Base-by-base conservation (phyloP, 2,113 vertebrate species). In the Cyanoliseus patagonus region DNA sequence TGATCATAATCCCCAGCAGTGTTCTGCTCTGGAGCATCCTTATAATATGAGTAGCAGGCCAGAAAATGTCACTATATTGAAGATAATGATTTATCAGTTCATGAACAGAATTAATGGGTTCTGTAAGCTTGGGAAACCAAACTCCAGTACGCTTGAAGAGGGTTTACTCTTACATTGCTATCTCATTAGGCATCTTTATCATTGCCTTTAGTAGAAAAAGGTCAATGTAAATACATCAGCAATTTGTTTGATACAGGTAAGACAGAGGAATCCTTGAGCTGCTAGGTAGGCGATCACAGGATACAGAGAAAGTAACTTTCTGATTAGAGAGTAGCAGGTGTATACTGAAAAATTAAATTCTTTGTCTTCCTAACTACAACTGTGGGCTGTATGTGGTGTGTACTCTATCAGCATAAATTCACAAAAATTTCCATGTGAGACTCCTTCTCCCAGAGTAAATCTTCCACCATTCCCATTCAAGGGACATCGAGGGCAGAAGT, bases 51-150 rank as follows among this genome's bases (percentile, higher is more conserved):
- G 57, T 75, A 95, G 39, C 42, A 18, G 90, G 70, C 62, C 84
- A 69, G 70, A 82, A 95, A 91, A 79, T 79, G 47, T 68, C 78
- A 44, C 70, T 72, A 55, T 11, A 27, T 61, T 84, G 67, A 67
- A 82, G 84, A 42, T 87, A 82, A 91, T 61, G 74, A 87, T 87
- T 78, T 93, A 47, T 91, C 84, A 61, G 33, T 89, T 95, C 39
- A 59, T 39, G 66, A 84, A 79, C 35, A 47, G 55, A 93, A 85
- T 82, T 87, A 82, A 87, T 75, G 17, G 42, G 37, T 74, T 23
- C 57, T 61, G 31, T 81, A 9, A 77, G n/a, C 18, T 44, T 47
- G 37, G 84, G 81, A 92, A 91, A 82, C 31, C 25, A 84, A 91
- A 89, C 13, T 72, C n/a, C 23, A 35, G 28, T 61, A 20, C 30